phyloP scores from a whole-genome alignment of 2,113 vertebrate genomes.

The Maylandia zebra region DNA sequence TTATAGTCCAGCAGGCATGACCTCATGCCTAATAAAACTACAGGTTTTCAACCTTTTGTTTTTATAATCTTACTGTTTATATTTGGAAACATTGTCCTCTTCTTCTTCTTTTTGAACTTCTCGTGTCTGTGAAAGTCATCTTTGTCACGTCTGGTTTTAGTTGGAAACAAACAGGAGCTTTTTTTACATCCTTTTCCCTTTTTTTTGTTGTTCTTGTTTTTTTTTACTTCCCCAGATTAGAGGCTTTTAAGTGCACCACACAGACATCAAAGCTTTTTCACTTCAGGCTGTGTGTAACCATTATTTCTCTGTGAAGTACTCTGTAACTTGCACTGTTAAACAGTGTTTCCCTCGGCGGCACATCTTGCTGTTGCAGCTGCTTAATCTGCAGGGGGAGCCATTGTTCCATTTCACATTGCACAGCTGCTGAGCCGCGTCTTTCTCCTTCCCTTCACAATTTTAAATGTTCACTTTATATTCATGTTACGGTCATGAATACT shows the following conservation, averaged over 20 bases:
- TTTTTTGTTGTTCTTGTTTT: neutral
- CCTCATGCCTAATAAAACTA: neutral
- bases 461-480: neutral
- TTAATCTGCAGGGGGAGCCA: slow-evolving; percentile 55
- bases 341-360: neutral
- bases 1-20: neutral
- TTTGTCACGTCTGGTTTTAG: neutral
- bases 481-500: neutral
- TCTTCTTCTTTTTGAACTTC: neutral
- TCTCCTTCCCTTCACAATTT: neutral
- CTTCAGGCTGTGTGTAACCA: neutral
- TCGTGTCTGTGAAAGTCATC: neutral
- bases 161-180: neutral
- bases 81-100: neutral
- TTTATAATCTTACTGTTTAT: neutral
- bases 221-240: neutral
- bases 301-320: neutral
- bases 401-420: slow-evolving; percentile 28
- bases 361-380: neutral
- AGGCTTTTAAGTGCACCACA: neutral
- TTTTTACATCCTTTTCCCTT: neutral
- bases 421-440: neutral
- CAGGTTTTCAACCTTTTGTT: neutral
- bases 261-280: neutral
- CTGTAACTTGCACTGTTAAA: neutral